Percentiles rank a stretch among this genome's conserved stretches.
Evolutionary conservation across 2,113 vertebrate species (phyloP).

Genomic region (Edolisoma coerulescens): DNA sequence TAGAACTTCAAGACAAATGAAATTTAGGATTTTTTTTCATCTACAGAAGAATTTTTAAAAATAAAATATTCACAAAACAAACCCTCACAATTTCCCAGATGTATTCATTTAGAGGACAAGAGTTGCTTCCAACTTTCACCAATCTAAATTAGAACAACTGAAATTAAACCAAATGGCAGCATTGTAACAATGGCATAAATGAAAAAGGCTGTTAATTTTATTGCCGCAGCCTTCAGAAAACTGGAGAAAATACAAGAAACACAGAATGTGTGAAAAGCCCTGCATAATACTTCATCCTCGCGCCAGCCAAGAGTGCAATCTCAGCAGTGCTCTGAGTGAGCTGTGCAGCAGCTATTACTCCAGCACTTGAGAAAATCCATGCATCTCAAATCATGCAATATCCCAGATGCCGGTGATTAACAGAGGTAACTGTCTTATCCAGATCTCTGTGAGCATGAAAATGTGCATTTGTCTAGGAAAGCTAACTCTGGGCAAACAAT

Average conservation of each 20-base stretch:
- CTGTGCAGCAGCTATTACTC: conserved; percentile 2
- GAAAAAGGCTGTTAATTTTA: neutral
- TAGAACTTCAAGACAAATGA: neutral
- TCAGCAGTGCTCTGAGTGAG: neutral
- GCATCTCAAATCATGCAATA: conserved; percentile 38
- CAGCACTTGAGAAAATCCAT: conserved; percentile 46
- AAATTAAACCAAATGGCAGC: neutral
- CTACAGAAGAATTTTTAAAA: neutral
- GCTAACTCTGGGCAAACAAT: neutral
- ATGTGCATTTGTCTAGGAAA: neutral
- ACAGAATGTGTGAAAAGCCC: conserved; percentile 36
- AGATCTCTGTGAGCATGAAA: neutral
- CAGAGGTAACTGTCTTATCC: conserved; percentile 18
- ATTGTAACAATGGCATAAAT: neutral
- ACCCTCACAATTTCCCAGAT: neutral
- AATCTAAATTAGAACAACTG: neutral
- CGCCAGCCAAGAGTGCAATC: neutral
- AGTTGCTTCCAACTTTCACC: neutral
- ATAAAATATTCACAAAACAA: neutral
- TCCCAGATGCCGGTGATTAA: conserved; percentile 54
- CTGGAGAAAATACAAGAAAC: neutral
- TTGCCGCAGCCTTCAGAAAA: neutral
- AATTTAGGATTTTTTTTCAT: neutral
- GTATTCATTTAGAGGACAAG: neutral
- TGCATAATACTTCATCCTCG: conserved; percentile 29